A percentile compares a stretch with the other conserved stretches of the same genome.
These are phyloP conservation scores for Coregonus sp. DNA, from an alignment of 2,797 vertebrate genomes.

Conservation along the genomic window DNA sequence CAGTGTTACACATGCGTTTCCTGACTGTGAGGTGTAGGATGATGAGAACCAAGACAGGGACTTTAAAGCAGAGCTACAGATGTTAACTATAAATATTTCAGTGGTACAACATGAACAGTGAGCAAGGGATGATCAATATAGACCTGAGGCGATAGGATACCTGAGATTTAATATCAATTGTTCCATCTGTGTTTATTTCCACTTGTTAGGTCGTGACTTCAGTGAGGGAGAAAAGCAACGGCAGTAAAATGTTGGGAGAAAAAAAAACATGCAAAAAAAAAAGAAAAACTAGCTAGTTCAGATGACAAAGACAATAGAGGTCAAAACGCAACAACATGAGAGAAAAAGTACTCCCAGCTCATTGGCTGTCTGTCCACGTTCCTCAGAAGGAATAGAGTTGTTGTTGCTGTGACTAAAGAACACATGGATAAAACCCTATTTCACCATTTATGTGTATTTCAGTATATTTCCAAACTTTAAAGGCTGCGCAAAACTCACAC, in stretches of 20 bases:
- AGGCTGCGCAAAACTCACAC: constrained; percentile 1
- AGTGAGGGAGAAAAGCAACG: constrained; percentile 16
- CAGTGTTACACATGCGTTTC: not conserved
- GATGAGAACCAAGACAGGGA: not conserved
- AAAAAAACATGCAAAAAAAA: not conserved
- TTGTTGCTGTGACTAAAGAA: not conserved
- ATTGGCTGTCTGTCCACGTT: constrained; percentile 8
- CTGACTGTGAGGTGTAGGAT: not conserved
- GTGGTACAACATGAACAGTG: constrained; percentile 22
- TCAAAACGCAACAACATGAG: not conserved
- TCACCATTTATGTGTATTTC: constrained; percentile 2
- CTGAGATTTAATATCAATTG: constrained; percentile 21
- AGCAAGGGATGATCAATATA: constrained; percentile 27
- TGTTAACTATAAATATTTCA: constrained; percentile 42
- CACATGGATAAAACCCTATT: not conserved
- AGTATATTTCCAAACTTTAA: not conserved
- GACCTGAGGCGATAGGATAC: constrained; percentile 26
- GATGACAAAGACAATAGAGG: not conserved
- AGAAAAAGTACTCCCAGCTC: not conserved
- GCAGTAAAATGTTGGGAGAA: constrained; percentile 10
- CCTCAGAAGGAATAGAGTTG: not conserved
- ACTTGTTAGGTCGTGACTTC: constrained; percentile 11
- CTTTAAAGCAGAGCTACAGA: constrained; percentile 10
- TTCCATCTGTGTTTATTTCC: constrained; percentile 30
- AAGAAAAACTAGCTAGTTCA: not conserved